Conservation (phyloP, 2,797 vertebrate species). For the Sebastes steindachneri region DNA sequence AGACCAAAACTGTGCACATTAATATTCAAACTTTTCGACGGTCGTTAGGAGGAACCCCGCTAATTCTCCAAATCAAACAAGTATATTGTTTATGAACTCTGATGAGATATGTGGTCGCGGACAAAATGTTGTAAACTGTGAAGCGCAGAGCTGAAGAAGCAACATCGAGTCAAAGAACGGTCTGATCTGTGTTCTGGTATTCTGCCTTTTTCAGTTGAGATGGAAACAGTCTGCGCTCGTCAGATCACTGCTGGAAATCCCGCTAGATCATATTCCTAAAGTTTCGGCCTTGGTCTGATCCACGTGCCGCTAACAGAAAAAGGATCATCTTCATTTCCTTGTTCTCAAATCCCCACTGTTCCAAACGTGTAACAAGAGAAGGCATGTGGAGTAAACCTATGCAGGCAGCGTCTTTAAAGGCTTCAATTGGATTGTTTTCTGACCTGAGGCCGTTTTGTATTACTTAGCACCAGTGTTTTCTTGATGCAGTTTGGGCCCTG, state of each 20-base stretch:
- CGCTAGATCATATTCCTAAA: conserved; percentile 2
- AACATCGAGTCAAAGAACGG: not conserved
- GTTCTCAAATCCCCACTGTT: conserved; percentile 36
- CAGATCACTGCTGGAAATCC: conserved; percentile 30
- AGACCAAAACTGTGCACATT: not conserved
- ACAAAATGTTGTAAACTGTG: not conserved
- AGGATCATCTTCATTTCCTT: conserved; percentile 25
- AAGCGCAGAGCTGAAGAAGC: not conserved
- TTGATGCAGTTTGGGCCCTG: not conserved
- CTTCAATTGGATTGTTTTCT: conserved; percentile 31
- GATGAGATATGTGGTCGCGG: not conserved
- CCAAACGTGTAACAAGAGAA: not conserved
- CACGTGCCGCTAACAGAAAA: not conserved
- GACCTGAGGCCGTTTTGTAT: conserved; percentile 35
- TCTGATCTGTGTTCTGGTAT: conserved; percentile 9
- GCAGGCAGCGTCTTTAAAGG: conserved; percentile 10
- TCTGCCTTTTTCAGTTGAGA: not conserved
- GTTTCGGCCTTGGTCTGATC: conserved; percentile 24
- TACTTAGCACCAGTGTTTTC: conserved; percentile 5
- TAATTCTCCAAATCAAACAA: conserved; percentile 6
- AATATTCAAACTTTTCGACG: not conserved
- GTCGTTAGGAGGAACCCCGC: conserved; percentile 13
- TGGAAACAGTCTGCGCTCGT: conserved; percentile 11
- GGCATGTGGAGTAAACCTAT: conserved; percentile 9
- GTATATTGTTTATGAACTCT: not conserved